phyloP scores from a whole-genome alignment of 2,797 vertebrate genomes.

The Lerista edwardsae region DNA sequence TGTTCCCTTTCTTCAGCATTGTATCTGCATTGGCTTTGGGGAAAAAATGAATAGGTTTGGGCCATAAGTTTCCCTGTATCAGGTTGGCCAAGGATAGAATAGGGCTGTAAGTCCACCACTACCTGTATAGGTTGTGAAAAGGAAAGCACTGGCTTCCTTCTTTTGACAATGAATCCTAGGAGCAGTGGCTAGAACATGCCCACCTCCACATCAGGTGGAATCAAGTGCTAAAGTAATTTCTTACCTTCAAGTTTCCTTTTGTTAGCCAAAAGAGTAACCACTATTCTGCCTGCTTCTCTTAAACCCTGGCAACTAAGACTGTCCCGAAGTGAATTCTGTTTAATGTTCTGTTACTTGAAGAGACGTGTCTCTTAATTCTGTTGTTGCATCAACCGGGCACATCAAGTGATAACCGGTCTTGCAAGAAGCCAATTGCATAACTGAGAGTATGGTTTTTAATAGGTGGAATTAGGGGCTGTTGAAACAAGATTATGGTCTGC shows the following conservation, averaged over 20 bases:
- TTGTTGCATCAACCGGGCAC: not conserved
- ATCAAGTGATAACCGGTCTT: not conserved
- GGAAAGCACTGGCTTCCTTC: too few species aligned
- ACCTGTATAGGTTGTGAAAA: too few species aligned
- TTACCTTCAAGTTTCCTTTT: not conserved
- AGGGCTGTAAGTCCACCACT: too few species aligned
- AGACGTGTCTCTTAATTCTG: not conserved
- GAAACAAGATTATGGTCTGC: not conserved
- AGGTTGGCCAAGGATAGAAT: too few species aligned
- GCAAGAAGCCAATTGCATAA: not conserved
- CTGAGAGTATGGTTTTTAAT: not conserved
- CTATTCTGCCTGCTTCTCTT: not conserved
- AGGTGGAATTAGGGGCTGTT: not conserved
- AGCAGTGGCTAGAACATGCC: too few species aligned
- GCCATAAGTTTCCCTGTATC: too few species aligned
- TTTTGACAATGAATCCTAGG: too few species aligned
- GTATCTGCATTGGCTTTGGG: too few species aligned
- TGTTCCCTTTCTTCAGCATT: too few species aligned
- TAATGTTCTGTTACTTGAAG: not conserved
- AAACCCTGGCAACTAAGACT: not conserved
- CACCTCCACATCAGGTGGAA: too few species aligned
- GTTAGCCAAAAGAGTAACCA: not conserved
- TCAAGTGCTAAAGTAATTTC: too few species aligned
- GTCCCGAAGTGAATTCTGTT: not conserved
- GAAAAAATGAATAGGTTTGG: too few species aligned